Evolutionary conservation across 2,888 invertebrate genomes (phyloP).

Genomic region (Amphipoea lucens): DNA sequence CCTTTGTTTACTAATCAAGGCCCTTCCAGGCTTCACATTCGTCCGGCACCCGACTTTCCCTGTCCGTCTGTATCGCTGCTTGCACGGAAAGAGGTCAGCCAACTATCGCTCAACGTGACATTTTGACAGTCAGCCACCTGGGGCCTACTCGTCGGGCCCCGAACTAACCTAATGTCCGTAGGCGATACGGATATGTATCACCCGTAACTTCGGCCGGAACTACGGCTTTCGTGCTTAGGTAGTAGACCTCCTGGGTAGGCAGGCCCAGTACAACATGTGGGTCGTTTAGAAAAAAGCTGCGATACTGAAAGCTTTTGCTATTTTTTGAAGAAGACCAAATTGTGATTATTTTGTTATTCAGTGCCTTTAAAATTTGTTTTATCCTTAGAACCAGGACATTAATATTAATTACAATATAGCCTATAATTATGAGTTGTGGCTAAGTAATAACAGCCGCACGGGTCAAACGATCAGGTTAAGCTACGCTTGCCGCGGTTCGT

Average conservation of each 20-base stretch:
- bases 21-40: slow-evolving; percentile 18
- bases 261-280: background rate
- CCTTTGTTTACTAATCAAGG: slow-evolving; percentile 40
- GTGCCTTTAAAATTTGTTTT: background rate
- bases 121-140: background rate
- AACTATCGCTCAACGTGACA: background rate
- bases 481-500: too few species aligned
- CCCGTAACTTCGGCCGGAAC: background rate
- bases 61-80: background rate
- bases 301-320: background rate
- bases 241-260: background rate
- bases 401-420: background rate
- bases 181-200: background rate
- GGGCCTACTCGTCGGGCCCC: background rate
- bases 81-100: slow-evolving; percentile 4
- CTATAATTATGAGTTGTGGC: background rate
- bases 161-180: background rate
- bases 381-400: background rate
- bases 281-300: background rate
- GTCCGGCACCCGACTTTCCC: background rate
- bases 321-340: background rate
- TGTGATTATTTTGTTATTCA: background rate
- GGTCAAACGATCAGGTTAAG: too few species aligned
- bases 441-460: too few species aligned
- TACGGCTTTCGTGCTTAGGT: background rate